Conservation (phyloP, 1,140 invertebrate genomes). For the Fopius arisanus region DNA sequence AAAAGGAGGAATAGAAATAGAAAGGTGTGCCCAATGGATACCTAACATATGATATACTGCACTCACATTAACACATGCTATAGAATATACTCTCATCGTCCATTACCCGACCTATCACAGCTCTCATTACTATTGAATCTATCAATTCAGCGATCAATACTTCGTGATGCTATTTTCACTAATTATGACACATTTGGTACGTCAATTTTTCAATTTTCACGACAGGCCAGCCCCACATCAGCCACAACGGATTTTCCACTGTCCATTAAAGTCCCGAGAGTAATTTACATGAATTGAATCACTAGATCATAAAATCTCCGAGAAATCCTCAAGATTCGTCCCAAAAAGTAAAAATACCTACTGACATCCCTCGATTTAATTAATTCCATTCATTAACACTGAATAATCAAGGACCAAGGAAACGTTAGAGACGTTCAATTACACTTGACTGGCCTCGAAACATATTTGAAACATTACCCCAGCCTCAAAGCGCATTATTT, state of each 20-base stretch:
- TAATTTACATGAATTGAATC: too few relatives aligned
- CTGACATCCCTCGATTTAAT: too few relatives aligned
- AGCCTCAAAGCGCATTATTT: not conserved
- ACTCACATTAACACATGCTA: not conserved
- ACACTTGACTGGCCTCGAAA: conserved; percentile 26
- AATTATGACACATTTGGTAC: not conserved
- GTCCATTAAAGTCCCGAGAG: too few relatives aligned
- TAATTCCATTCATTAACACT: not conserved
- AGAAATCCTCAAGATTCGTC: too few relatives aligned
- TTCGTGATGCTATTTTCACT: not conserved
- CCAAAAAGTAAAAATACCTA: too few relatives aligned
- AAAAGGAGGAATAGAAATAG: not conserved
- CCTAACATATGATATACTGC: not conserved
- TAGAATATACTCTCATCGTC: not conserved
- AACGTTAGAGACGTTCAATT: not conserved
- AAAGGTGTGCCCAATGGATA: not conserved
- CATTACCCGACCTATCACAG: not conserved
- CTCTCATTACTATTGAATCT: too few relatives aligned
- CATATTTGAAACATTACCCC: conserved; percentile 15
- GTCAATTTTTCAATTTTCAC: not conserved
- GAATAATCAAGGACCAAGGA: conserved; percentile 15
- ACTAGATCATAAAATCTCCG: too few relatives aligned
- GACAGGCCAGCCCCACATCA: not conserved
- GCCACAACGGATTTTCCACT: not conserved
- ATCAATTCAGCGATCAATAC: not conserved